Percentiles rank a stretch among this genome's conserved stretches.
Conservation (phyloP, 1,140 invertebrate species). For the Euwallacea fornicatus region DNA sequence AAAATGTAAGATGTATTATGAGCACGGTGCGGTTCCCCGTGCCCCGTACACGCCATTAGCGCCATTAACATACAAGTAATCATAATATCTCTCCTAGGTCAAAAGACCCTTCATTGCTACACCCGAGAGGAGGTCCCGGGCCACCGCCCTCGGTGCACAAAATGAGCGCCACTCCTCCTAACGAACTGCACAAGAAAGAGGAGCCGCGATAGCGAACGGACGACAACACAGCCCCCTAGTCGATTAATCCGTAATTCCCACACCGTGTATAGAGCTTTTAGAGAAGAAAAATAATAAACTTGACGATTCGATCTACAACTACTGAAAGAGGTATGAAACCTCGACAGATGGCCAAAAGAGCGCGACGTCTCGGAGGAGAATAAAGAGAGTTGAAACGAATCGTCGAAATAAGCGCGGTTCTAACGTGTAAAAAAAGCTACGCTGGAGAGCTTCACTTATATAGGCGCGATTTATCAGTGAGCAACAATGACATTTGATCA, state of each 20-base stretch:
- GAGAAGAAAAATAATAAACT: too few species aligned
- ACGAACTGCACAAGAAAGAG: conserved; percentile 52
- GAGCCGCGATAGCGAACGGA: conserved; percentile 52
- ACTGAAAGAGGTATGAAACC: too few species aligned
- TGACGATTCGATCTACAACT: too few species aligned
- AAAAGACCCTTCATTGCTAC: conserved; percentile 62
- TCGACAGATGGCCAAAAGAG: too few species aligned
- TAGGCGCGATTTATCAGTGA: too few species aligned
- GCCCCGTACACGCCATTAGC: background rate
- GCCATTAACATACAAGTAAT: background rate
- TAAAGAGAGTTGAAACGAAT: too few species aligned
- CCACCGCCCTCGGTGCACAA: conserved; percentile 45
- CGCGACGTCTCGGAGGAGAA: too few species aligned
- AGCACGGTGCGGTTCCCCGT: background rate
- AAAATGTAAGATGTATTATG: background rate
- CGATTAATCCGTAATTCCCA: conserved; percentile 18
- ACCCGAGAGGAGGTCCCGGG: conserved; percentile 47
- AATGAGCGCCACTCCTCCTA: conserved; percentile 48
- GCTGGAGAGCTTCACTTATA: too few species aligned
- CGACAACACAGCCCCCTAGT: conserved; percentile 5
- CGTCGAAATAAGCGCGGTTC: too few species aligned
- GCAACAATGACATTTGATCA: too few species aligned
- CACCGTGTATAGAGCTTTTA: conserved; percentile 3
- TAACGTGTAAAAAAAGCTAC: too few species aligned
- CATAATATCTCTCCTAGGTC: conserved; percentile 20